Conservation (phyloP, 53 echinoderm and acorn worm species). For the Crossaster papposus region DNA sequence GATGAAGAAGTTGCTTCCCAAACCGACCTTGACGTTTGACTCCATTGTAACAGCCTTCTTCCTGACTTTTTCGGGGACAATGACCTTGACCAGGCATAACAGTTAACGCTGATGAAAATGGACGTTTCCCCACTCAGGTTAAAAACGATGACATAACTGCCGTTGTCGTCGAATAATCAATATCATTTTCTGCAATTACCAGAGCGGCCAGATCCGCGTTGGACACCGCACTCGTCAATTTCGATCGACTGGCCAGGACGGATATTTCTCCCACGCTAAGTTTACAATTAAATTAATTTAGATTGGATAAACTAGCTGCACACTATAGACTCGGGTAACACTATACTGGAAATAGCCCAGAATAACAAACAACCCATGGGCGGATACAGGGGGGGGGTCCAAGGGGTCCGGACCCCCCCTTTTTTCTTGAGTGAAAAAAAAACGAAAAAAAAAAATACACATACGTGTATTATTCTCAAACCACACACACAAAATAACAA, state of each 20-base stretch:
- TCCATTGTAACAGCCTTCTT: neutral
- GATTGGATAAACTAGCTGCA: neutral
- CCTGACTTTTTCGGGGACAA: neutral
- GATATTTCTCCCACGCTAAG: neutral
- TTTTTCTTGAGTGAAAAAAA: too few relatives aligned
- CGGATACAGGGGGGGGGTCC: too few relatives aligned
- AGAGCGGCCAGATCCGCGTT: neutral
- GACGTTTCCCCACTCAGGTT: neutral
- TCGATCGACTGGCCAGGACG: neutral
- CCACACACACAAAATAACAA: too few relatives aligned
- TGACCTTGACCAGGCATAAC: neutral
- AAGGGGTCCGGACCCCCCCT: too few relatives aligned
- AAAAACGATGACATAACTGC: neutral
- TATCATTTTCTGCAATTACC: neutral
- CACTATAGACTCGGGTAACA: neutral
- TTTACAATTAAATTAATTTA: neutral
- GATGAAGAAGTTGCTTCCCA: neutral
- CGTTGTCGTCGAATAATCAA: neutral
- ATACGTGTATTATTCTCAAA: too few relatives aligned
- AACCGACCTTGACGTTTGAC: neutral
- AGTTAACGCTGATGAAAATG: neutral
- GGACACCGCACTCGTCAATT: neutral
- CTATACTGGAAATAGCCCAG: neutral
- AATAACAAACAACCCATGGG: neutral
- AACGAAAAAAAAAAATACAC: too few relatives aligned